phyloP scores from a whole-genome alignment of 30 jellyfish, hydroid and myxozoan species.

The Morbakka virulenta region DNA sequence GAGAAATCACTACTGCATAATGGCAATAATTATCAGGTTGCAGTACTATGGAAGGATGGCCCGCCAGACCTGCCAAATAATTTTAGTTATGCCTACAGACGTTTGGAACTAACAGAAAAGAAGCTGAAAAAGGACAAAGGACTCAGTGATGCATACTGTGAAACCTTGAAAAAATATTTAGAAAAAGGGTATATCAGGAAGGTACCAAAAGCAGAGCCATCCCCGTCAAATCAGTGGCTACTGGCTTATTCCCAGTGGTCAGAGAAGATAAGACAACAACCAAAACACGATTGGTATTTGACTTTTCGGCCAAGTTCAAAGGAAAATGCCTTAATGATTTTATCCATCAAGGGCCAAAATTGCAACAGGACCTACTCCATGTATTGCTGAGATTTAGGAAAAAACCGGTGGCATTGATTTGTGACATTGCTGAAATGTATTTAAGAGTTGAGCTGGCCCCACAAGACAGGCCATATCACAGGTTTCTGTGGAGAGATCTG shows the following conservation, averaged over 20 bases:
- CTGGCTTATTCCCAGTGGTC: too few species aligned
- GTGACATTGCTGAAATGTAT: conserved; percentile 66
- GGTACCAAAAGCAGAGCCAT: not conserved
- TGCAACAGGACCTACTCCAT: conserved; percentile 34
- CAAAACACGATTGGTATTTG: conserved; percentile 58
- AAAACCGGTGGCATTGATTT: conserved; percentile 44
- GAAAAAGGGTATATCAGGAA: conserved; percentile 4
- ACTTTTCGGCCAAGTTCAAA: conserved; percentile 50
- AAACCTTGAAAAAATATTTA: not conserved
- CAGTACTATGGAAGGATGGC: conserved; percentile 41
- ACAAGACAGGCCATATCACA: conserved; percentile 12
- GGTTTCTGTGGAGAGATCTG: conserved; percentile 58
- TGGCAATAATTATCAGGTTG: conserved; percentile 42
- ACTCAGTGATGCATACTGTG: not conserved
- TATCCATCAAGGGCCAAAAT: conserved; percentile 65
- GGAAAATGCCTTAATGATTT: conserved; percentile 45
- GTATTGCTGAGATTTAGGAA: conserved; percentile 60
- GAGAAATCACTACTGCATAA: conserved; percentile 12
- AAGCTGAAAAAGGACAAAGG: not conserved
- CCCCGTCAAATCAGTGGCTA: conserved; percentile 51
- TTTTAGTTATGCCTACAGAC: conserved; percentile 2
- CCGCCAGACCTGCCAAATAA: conserved; percentile 37
- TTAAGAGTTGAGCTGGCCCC: conserved; percentile 45
- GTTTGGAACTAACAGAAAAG: too few species aligned
- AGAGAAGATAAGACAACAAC: conserved; percentile 48